Conservation (phyloP, 2,797 vertebrate genomes). For the Aratinga solstitialis region DNA sequence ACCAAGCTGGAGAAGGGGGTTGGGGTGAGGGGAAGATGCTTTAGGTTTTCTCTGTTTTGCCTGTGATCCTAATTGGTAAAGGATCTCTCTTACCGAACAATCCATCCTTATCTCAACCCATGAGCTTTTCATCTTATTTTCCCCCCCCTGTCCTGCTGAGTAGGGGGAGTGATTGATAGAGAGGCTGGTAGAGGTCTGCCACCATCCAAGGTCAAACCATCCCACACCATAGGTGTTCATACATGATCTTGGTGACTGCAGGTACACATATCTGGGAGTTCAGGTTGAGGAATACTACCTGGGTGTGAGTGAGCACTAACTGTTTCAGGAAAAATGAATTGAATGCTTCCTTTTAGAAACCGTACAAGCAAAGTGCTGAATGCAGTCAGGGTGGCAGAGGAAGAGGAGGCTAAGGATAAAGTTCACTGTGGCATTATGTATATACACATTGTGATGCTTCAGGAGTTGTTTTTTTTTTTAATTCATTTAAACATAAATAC, state of each 20-base stretch:
- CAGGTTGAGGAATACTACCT: background rate
- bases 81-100: background rate
- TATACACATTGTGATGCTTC: background rate
- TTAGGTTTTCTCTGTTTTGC: background rate
- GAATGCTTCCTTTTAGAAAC: background rate
- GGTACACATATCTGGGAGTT: accelerated
- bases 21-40: accelerated
- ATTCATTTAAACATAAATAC: background rate
- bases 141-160: background rate
- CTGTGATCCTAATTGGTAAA: background rate
- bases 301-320: background rate
- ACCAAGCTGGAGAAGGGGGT: background rate
- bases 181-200: background rate
- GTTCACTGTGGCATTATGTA: background rate
- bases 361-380: accelerated
- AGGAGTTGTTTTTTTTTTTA: background rate
- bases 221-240: background rate
- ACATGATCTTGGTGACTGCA: background rate
- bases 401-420: background rate
- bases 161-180: background rate
- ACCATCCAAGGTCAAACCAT: background rate
- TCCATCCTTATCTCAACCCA: background rate
- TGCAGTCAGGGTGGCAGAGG: background rate
- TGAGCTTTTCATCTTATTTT: background rate
- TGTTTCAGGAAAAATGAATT: background rate